Conservation (phyloP, 1,140 invertebrate species). For the Globodera ellingtonae region DNA sequence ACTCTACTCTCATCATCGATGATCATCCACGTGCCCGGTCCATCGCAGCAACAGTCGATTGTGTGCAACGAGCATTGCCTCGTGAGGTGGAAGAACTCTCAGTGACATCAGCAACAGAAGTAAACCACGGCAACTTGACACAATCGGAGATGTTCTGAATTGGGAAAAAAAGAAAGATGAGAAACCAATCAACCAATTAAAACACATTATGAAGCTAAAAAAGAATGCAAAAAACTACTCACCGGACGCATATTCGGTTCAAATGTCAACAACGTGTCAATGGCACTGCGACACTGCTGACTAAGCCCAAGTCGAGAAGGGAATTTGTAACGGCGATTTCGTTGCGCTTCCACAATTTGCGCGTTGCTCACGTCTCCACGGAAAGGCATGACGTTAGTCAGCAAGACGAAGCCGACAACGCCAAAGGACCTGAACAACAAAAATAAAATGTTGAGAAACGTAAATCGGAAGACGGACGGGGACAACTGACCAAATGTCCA, state of each 20-base stretch:
- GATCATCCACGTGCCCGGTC: no score
- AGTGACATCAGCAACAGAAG: not conserved
- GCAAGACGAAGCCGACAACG: constrained; percentile 40
- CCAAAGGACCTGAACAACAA: constrained; percentile 39
- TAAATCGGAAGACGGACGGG: not conserved
- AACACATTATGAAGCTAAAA: no score
- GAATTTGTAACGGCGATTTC: constrained; percentile 48
- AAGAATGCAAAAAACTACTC: not conserved
- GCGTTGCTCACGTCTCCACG: constrained; percentile 40
- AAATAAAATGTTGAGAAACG: constrained; percentile 19
- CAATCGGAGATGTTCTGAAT: constrained; percentile 18
- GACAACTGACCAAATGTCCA: constrained; percentile 40
- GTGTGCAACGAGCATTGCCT: no score
- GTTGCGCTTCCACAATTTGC: constrained; percentile 42
- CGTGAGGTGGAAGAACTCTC: not conserved
- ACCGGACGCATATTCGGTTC: constrained; percentile 31
- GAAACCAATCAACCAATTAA: not conserved
- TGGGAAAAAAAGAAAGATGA: not conserved
- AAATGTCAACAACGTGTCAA: constrained; percentile 41
- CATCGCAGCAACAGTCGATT: no score
- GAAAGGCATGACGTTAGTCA: constrained; percentile 48
- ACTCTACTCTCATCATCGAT: no score
- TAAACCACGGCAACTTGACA: constrained; percentile 6
- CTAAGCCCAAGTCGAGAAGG: constrained; percentile 32
- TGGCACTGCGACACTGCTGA: constrained; percentile 16